Conservation (phyloP, 2,888 invertebrate genomes). For the Clusia tigrina region DNA sequence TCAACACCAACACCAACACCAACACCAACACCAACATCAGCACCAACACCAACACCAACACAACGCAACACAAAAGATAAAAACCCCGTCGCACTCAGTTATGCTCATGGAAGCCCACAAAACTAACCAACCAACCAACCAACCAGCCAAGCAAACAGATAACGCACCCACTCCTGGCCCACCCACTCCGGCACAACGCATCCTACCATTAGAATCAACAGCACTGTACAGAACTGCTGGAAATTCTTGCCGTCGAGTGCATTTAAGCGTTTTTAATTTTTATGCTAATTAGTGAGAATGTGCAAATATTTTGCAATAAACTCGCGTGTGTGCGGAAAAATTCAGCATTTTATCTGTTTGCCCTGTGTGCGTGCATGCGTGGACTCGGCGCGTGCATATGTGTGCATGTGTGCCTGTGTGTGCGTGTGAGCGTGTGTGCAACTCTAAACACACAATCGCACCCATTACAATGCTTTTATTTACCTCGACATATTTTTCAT, state of each 20-base stretch:
- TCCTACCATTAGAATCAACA: too few species aligned
- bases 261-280: background rate
- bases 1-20: too few species aligned
- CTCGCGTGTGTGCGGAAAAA: background rate
- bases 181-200: too few species aligned
- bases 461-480: background rate
- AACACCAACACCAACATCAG: too few species aligned
- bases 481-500: too few species aligned
- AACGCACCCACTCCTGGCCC: background rate
- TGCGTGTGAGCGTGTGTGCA: too few species aligned
- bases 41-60: too few species aligned
- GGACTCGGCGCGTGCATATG: too few species aligned
- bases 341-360: background rate
- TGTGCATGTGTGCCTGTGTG: too few species aligned
- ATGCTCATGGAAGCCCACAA: background rate
- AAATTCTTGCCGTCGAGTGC: too few species aligned
- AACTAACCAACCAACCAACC: background rate
- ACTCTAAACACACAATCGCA: too few species aligned
- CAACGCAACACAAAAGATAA: background rate
- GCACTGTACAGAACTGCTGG: too few species aligned
- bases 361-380: background rate
- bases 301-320: background rate
- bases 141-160: background rate
- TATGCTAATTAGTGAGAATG: slow-evolving; percentile 4
- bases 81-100: background rate